Evolutionary conservation across 2,888 invertebrate species (phyloP).

Genomic region (Eustalomyia histrio): DNA sequence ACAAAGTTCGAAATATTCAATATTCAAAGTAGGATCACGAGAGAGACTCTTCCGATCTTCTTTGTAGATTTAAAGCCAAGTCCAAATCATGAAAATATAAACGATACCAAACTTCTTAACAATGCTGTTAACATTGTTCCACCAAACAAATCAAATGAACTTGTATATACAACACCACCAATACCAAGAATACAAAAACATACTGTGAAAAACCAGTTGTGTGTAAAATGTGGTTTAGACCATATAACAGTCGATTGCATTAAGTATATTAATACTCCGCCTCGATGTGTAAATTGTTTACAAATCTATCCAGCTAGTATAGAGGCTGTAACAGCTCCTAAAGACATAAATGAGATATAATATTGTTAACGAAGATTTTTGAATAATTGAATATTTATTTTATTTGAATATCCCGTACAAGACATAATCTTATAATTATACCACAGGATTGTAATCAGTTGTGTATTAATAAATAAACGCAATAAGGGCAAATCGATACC

Average conservation of each 20-base stretch:
- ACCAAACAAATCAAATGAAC: constrained; percentile 26
- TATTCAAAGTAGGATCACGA: constrained; percentile 5
- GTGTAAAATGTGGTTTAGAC: constrained; percentile 25
- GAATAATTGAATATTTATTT: too few relatives aligned
- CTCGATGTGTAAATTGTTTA: constrained; percentile 15
- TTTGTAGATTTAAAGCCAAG: constrained; percentile 50
- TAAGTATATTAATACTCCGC: background rate
- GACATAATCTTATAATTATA: too few relatives aligned
- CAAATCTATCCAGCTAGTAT: constrained; percentile 10
- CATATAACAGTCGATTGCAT: constrained; percentile 9
- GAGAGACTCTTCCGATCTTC: constrained; percentile 43
- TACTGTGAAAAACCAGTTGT: constrained; percentile 35
- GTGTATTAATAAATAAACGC: too few relatives aligned
- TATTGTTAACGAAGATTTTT: too few relatives aligned
- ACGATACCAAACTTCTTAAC: constrained; percentile 30
- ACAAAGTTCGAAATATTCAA: constrained; percentile 34
- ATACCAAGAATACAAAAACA: constrained; percentile 53
- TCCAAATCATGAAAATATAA: constrained; percentile 40
- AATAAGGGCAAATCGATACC: too few relatives aligned
- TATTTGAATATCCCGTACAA: too few relatives aligned
- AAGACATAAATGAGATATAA: background rate
- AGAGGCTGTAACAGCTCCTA: constrained; percentile 6
- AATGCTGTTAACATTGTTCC: constrained; percentile 47
- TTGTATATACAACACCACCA: constrained; percentile 30
- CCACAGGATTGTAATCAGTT: too few relatives aligned